Percentiles rank a stretch among this genome's conserved stretches.
phyloP scores from a whole-genome alignment of 2,888 invertebrate genomes.

The Erebia epiphron region DNA sequence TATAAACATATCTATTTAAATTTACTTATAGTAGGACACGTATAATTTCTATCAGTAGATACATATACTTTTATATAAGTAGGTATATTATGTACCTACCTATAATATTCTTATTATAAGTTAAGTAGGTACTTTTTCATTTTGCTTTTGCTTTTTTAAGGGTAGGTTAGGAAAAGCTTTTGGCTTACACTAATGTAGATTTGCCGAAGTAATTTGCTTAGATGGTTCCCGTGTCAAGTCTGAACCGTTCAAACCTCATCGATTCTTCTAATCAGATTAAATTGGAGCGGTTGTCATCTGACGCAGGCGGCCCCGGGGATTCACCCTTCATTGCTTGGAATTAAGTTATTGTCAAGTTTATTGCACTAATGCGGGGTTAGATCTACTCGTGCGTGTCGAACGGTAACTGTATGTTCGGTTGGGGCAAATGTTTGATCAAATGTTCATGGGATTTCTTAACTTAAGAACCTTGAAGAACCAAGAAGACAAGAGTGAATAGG shows the following conservation, averaged over 20 bases:
- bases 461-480: not conserved
- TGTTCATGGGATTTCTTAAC: not conserved
- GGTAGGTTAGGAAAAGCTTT: too few species aligned
- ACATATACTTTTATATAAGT: too few species aligned
- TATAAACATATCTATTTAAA: too few species aligned
- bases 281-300: constrained; percentile 64
- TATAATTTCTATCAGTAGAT: too few species aligned
- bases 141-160: too few species aligned
- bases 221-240: constrained; percentile 20
- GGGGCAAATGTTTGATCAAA: constrained; percentile 31
- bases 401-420: constrained; percentile 13
- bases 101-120: too few species aligned
- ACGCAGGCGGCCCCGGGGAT: constrained; percentile 60
- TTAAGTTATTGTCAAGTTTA: constrained; percentile 82
- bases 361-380: constrained; percentile 77
- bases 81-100: too few species aligned
- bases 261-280: constrained; percentile 74
- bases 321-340: constrained; percentile 71
- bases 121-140: too few species aligned
- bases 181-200: not conserved
- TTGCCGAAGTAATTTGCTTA: constrained; percentile 14
- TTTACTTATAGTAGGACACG: too few species aligned
- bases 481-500: too few species aligned
- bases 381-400: constrained; percentile 46
- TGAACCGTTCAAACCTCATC: constrained; percentile 51